A percentile compares a stretch with the other conserved stretches of the same genome.
phyloP scores from a whole-genome alignment of 2,797 vertebrate species.

The Enteromius paludinosus region DNA sequence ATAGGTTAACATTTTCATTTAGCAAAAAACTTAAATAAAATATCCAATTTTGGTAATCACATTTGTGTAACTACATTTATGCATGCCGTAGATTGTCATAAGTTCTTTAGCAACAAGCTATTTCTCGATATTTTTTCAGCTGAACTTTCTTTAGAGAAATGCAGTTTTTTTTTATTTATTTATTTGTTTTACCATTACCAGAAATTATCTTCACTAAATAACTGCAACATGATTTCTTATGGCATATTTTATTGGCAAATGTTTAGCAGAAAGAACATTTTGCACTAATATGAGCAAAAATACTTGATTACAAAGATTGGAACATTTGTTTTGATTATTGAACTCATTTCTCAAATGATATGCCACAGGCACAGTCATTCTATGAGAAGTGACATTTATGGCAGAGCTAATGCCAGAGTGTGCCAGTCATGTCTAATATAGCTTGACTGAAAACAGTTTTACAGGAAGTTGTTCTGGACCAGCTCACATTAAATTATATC shows the following conservation, averaged over 20 bases:
- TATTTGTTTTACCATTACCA: background rate
- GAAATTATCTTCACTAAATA: background rate
- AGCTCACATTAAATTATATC: background rate
- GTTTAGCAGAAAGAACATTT: background rate
- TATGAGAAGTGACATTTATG: slow-evolving; percentile 12
- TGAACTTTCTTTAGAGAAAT: too few relatives aligned
- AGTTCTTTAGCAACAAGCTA: background rate
- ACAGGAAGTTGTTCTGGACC: slow-evolving; percentile 6
- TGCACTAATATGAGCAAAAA: background rate
- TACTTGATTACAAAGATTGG: background rate
- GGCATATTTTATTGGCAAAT: background rate
- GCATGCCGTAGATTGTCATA: background rate
- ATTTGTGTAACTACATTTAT: background rate
- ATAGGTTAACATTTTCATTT: background rate
- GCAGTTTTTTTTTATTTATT: too few relatives aligned
- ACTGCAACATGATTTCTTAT: background rate
- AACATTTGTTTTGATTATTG: background rate
- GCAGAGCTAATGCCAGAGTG: background rate
- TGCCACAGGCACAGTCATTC: background rate
- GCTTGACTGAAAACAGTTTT: slow-evolving; percentile 17
- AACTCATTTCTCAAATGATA: background rate
- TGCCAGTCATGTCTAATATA: slow-evolving; percentile 14
- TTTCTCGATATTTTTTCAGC: background rate
- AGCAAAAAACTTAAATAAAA: background rate
- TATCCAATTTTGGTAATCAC: background rate